These are phyloP conservation scores for Eclectus roratus DNA, from an alignment of 2,113 vertebrate species.

Conservation along the genomic window DNA sequence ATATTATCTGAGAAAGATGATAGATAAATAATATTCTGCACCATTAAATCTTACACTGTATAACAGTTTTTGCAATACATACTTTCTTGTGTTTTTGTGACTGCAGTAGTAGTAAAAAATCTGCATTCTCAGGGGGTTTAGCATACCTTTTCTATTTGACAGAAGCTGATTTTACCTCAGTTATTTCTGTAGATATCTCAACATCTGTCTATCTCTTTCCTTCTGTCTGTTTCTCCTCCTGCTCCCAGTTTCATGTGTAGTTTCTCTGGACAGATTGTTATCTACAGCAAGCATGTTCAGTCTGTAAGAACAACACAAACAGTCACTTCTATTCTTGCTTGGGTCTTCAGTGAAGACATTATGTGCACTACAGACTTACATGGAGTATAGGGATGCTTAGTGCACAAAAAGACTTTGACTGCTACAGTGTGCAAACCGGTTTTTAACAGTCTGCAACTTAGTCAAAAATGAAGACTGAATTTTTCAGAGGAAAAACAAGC, in stretches of 20 bases:
- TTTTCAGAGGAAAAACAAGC: not conserved
- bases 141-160: not conserved
- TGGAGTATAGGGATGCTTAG: not conserved
- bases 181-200: not conserved
- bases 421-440: not conserved
- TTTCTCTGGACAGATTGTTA: not conserved
- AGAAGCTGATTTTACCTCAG: not conserved
- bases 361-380: accelerated
- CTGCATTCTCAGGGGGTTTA: not conserved
- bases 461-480: not conserved
- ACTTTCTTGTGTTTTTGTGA: not conserved
- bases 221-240: not conserved
- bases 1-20: not conserved
- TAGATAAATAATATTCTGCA: not conserved
- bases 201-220: not conserved
- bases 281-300: not conserved
- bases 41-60: not conserved
- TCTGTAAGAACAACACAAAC: not conserved
- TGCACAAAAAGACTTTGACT: not conserved
- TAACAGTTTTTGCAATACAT: not conserved
- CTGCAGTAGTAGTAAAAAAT: not conserved
- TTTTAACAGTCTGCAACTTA: not conserved
- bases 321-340: not conserved
- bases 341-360: not conserved
- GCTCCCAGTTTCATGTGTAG: not conserved